Evolutionary conservation across 2,797 vertebrate genomes (phyloP), one percentile per base, ranked within the genome.

Genomic region (Octomys mimax): DNA sequence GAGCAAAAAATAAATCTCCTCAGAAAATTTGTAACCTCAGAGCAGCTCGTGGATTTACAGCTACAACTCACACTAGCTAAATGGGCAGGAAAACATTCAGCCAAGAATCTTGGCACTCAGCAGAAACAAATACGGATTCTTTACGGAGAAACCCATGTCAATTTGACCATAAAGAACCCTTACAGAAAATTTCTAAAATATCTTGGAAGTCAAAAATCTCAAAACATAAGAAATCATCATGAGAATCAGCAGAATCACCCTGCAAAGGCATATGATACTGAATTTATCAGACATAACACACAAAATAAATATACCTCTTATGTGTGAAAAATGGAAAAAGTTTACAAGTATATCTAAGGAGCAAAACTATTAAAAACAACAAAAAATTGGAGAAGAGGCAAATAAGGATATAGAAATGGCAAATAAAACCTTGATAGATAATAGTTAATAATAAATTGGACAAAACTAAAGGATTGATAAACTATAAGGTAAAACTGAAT

Each of bases 21-120:
- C 42, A 93, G 92, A 93, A 94, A 85, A 85, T 62, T 14, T 87
- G 16, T 84, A 84, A 94, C 87, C 88, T 87, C 66, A 84, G 89
- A 71, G 59, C 66, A 54, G 54, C 57, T 73, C 87, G 2, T 90
- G 87, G 80, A 93, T 93, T 96, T 96, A 59, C 49, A 94, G 78
- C 79, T 79, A 73, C 57, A 88, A 86, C 83, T 92, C 77, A 57
- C 24, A 84, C 77, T 80, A 59, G 59, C 80, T 57, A 39, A 61
- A 70, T 66, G 46, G 75, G 62, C 73, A 79, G 87, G 86, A 96
- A 95, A 94, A 84, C 39, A 61, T 93, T 80, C 71, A 73, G 24
- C 91, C 80, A 71, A 93, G 77, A 95, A 81, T 80, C 46, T 84
- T 73, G 73, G 75, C 62, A 83, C 59, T 7, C 54, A 39, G 39